These are phyloP conservation scores for Amaurobius ferox DNA, from an alignment of 2,888 invertebrate species.

Conservation along the genomic window DNA sequence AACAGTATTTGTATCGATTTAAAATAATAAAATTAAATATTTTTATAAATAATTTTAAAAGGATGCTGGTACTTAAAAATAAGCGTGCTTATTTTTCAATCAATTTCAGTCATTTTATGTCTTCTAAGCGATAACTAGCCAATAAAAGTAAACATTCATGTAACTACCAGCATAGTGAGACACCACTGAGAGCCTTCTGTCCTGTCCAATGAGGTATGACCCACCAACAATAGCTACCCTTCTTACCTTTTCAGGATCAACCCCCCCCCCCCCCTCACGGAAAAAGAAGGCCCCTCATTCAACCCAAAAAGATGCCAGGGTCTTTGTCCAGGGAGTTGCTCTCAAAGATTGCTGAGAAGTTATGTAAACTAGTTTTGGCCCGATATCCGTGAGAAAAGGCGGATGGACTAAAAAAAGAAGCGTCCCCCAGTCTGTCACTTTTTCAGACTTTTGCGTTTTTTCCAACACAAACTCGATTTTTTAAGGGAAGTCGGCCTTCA, in stretches of 20 bases:
- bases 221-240: constrained; percentile 41
- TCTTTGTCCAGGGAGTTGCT: constrained; percentile 34
- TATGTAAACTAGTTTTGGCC: constrained; percentile 62
- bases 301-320: constrained; percentile 20
- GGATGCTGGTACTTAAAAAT: no score
- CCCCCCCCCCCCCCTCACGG: constrained; percentile 9
- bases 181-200: constrained; percentile 24
- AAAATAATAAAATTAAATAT: no score
- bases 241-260: constrained; percentile 31
- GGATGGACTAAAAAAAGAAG: constrained; percentile 15
- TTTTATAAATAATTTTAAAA: no score
- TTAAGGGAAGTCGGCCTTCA: not conserved
- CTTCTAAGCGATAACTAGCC: constrained; percentile 36
- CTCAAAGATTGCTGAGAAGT: constrained; percentile 22
- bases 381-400: constrained; percentile 68
- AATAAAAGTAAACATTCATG: constrained; percentile 23
- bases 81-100: no score
- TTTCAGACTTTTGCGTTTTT: constrained; percentile 1
- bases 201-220: constrained; percentile 68
- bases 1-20: no score
- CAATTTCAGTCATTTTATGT: no score
- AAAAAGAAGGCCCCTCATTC: constrained; percentile 20
- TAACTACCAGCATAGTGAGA: constrained; percentile 9
- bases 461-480: constrained; percentile 4
- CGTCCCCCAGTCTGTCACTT: constrained; percentile 9